A percentile compares a stretch with the other conserved stretches of the same genome.
Conservation (phyloP, 2,113 vertebrate species). For the Recurvirostra avosetta region DNA sequence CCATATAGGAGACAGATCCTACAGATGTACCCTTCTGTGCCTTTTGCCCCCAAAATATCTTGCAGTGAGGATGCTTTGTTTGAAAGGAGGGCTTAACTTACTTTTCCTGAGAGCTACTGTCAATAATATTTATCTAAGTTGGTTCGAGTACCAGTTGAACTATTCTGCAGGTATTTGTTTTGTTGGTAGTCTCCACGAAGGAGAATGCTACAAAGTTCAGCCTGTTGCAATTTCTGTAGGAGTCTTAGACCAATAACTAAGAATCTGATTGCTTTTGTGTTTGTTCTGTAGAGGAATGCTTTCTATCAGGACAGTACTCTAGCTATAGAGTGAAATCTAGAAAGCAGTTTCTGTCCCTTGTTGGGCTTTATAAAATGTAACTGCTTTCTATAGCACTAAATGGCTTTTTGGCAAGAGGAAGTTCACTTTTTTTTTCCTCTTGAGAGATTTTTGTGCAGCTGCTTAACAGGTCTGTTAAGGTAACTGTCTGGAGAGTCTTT, state of each 20-base stretch:
- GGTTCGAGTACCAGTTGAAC: not conserved
- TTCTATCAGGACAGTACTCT: not conserved
- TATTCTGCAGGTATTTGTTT: not conserved
- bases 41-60: not conserved
- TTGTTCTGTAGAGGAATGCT: not conserved
- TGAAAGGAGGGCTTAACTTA: not conserved
- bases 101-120: not conserved
- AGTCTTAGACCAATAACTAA: not conserved
- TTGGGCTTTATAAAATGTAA: not conserved
- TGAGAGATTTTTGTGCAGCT: conserved; percentile 16
- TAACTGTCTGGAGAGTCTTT: conserved; percentile 46
- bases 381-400: not conserved
- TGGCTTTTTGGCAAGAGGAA: not conserved
- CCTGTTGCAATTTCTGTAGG: not conserved
- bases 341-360: not conserved
- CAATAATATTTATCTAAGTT: not conserved
- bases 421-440: not conserved
- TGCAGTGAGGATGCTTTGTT: not conserved
- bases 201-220: not conserved
- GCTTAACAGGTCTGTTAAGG: conserved; percentile 52
- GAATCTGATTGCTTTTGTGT: not conserved
- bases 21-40: not conserved
- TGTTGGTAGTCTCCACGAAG: not conserved
- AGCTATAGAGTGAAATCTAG: not conserved
- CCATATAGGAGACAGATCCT: not conserved